Percentiles rank a stretch among this genome's conserved stretches.
Evolutionary conservation across 2,113 vertebrate genomes (phyloP).

Genomic region (Stercorarius parasiticus): DNA sequence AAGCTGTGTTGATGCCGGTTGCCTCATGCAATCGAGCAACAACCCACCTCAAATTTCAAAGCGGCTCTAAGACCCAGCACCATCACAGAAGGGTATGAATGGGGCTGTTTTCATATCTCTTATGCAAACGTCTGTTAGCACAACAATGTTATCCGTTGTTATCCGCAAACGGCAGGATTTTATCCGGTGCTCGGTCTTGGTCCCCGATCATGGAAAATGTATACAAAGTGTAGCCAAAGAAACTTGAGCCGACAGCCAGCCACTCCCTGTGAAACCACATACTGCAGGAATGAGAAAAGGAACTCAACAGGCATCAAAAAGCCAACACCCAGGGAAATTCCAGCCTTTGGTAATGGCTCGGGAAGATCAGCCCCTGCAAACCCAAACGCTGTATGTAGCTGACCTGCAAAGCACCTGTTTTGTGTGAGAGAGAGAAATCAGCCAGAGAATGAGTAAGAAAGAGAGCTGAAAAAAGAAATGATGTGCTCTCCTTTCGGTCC

Average conservation of each 20-base stretch:
- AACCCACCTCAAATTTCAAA: conserved; percentile 34
- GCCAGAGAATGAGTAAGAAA: background rate
- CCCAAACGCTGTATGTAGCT: background rate
- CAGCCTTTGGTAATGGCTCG: background rate
- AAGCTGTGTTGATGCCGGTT: background rate
- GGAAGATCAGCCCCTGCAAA: background rate
- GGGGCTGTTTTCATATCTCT: conserved; percentile 1
- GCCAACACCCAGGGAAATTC: conserved; percentile 51
- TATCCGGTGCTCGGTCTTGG: background rate
- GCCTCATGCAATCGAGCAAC: background rate
- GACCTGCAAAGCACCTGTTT: background rate
- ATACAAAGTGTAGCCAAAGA: background rate
- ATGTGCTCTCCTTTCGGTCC: background rate
- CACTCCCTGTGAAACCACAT: conserved; percentile 58
- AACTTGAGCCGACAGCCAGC: background rate
- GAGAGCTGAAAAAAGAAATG: background rate
- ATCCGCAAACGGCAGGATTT: background rate
- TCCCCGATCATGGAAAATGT: background rate
- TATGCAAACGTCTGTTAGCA: background rate
- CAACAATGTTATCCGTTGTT: background rate
- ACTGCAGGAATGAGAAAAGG: background rate
- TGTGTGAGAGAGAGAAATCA: background rate
- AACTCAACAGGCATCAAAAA: conserved; percentile 10
- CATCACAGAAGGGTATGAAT: background rate
- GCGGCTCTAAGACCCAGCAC: background rate